A percentile compares a stretch with the other conserved stretches of the same genome.
Evolutionary conservation across 2,797 vertebrate genomes (phyloP).

Genomic region (Pitangus sulphuratus): DNA sequence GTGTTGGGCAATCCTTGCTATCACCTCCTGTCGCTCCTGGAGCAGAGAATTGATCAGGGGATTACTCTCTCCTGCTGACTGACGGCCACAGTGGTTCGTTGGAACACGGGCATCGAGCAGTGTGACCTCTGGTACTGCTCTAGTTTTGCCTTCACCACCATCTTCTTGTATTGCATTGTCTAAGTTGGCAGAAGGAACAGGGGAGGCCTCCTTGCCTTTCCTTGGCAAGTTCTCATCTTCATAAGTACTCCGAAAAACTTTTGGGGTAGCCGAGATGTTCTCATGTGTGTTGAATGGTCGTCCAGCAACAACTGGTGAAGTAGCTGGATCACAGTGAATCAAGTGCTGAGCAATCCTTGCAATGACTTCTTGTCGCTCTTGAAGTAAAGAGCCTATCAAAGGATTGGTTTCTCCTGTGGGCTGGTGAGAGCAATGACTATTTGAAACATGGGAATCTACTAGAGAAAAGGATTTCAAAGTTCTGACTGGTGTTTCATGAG

Average conservation of each 20-base stretch:
- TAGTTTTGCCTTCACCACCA: constrained; percentile 71
- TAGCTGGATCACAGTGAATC: constrained; percentile 93
- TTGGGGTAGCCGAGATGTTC: constrained; percentile 72
- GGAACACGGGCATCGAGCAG: constrained; percentile 66
- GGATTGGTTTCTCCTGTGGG: constrained; percentile 86
- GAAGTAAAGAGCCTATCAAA: constrained; percentile 93
- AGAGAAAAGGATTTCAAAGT: constrained; percentile 89
- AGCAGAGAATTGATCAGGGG: constrained; percentile 93
- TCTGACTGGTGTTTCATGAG: constrained; percentile 79
- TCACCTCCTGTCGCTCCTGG: constrained; percentile 95
- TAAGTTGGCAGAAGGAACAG: constrained; percentile 16
- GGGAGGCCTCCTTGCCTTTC: constrained; percentile 86
- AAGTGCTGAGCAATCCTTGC: constrained; percentile 96
- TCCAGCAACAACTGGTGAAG: constrained; percentile 85
- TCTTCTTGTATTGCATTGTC: constrained; percentile 72
- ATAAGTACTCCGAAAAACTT: constrained; percentile 79
- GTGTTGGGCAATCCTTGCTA: constrained; percentile 95
- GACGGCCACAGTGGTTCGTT: constrained; percentile 74
- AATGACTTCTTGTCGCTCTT: constrained; percentile 96
- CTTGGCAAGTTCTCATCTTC: constrained; percentile 80
- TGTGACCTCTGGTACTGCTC: constrained; percentile 79
- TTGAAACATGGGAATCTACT: constrained; percentile 76
- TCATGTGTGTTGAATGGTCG: constrained; percentile 81
- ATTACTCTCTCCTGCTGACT: constrained; percentile 81
- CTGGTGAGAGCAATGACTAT: constrained; percentile 79